Conservation (phyloP, 2,888 invertebrate genomes). For the Oligia fasciuncula region DNA sequence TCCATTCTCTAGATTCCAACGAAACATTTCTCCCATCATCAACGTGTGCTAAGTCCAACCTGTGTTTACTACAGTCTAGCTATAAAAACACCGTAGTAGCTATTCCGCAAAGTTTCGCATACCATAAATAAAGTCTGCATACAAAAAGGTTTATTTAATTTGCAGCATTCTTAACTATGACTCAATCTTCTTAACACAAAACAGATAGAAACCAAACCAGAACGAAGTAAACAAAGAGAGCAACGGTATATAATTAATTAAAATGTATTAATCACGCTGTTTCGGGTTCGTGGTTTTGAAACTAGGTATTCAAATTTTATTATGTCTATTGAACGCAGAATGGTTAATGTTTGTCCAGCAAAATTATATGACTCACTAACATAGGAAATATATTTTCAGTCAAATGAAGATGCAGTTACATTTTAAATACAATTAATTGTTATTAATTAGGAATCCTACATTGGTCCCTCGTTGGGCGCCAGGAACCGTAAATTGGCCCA, state of each 20-base stretch:
- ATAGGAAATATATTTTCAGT: not conserved
- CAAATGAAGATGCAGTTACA: not conserved
- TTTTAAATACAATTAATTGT: not conserved
- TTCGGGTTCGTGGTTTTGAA: conserved; percentile 13
- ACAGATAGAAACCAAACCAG: conserved; percentile 48
- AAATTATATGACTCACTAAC: not conserved
- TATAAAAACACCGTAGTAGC: conserved; percentile 19
- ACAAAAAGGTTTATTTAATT: conserved; percentile 43
- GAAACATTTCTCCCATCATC: not conserved
- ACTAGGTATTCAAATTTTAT: not conserved
- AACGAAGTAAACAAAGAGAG: conserved; percentile 45
- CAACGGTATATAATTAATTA: conserved; percentile 35
- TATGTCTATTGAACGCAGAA: not conserved
- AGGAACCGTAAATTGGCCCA: not conserved
- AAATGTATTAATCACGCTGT: conserved; percentile 37
- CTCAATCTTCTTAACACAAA: conserved; percentile 52
- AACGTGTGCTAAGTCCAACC: not conserved
- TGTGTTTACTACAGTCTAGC: conserved; percentile 38
- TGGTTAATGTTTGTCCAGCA: not conserved
- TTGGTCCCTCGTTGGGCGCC: conserved; percentile 12
- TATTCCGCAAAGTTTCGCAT: conserved; percentile 3
- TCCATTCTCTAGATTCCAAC: not conserved
- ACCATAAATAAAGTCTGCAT: not conserved
- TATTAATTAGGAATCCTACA: not conserved
- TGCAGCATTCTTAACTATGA: conserved; percentile 38